Conservation (phyloP, 2,888 invertebrate species). For the Eumerus sabulonum region DNA sequence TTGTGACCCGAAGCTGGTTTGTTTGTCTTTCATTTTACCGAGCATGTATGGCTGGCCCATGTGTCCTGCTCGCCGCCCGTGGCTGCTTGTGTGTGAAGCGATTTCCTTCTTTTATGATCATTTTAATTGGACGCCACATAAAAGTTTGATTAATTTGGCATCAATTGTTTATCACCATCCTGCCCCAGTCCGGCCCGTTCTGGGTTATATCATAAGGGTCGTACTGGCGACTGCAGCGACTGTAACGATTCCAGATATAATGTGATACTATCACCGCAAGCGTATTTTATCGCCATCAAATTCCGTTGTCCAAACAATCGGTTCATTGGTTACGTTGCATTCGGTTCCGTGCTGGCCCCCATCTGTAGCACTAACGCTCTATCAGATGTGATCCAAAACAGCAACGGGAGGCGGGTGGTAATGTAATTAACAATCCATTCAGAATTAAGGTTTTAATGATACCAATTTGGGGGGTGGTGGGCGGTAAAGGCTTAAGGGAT, state of each 20-base stretch:
- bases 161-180: constrained; percentile 48
- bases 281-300: constrained; percentile 19
- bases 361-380: not conserved
- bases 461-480: not conserved
- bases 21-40: constrained; percentile 34
- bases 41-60: not conserved
- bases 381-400: no score
- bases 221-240: constrained; percentile 26
- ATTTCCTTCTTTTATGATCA: constrained; percentile 54
- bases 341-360: not conserved
- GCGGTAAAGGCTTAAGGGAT: not conserved
- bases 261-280: constrained; percentile 9
- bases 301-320: constrained; percentile 4
- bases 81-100: constrained; percentile 23
- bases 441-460: constrained; percentile 57
- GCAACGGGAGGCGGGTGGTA: constrained; percentile 16
- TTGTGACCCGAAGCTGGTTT: constrained; percentile 50
- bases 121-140: constrained; percentile 67
- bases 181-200: no score
- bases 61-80: not conserved
- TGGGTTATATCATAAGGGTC: not conserved
- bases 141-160: constrained; percentile 67
- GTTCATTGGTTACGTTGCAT: constrained; percentile 4
- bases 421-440: constrained; percentile 65
- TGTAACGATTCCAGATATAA: no score